These are phyloP conservation scores for Sula dactylatra DNA, from an alignment of 2,113 vertebrate species.

Conservation along the genomic window DNA sequence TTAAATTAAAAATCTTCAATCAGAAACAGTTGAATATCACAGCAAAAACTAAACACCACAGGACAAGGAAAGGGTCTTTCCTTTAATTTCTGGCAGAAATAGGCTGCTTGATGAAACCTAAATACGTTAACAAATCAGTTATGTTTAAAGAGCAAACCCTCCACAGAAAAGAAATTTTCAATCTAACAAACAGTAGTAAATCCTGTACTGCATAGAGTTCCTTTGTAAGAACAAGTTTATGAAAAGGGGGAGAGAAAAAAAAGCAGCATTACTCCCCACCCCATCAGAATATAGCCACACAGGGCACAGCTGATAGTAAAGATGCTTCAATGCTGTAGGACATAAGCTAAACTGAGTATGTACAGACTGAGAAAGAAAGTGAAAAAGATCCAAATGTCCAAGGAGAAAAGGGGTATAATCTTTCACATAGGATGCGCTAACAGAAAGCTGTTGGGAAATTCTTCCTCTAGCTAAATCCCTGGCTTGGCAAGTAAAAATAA, in stretches of 20 bases:
- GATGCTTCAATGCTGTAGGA: conserved; percentile 12
- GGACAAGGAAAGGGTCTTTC: background rate
- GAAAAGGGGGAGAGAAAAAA: background rate
- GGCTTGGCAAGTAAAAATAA: conserved; percentile 59
- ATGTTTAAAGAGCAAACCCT: background rate
- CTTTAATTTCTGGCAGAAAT: background rate
- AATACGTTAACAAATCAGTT: background rate
- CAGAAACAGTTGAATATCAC: background rate
- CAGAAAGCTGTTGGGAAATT: conserved; percentile 46
- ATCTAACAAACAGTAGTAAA: background rate
- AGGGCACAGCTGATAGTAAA: conserved; percentile 18
- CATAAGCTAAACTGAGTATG: background rate
- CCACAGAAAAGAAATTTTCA: background rate
- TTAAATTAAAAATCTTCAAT: background rate
- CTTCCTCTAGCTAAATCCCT: conserved; percentile 69
- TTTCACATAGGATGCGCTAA: conserved; percentile 22
- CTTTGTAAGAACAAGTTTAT: background rate
- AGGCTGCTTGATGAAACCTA: background rate
- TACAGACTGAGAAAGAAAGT: conserved; percentile 8
- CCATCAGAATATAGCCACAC: background rate
- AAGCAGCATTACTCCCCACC: conserved; percentile 19
- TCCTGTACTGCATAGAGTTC: conserved; percentile 48
- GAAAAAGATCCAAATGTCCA: conserved; percentile 18
- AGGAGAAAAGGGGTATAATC: background rate
- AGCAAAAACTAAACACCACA: background rate